Evolutionary conservation across 2,113 vertebrate genomes (phyloP).

Genomic region (Eretmodus cyanostictus): DNA sequence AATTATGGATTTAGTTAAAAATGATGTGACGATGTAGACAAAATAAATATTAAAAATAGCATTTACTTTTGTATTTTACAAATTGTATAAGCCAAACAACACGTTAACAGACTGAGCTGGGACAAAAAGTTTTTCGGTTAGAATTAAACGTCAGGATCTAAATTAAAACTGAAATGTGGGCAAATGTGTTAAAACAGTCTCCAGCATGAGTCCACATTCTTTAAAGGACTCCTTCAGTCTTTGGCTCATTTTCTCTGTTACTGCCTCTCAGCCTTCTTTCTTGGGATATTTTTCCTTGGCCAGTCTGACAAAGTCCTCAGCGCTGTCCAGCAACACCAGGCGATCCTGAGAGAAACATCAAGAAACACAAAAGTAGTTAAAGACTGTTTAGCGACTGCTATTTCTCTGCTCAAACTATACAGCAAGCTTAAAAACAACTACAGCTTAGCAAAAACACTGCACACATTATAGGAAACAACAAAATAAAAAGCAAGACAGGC

Average conservation of each 20-base stretch:
- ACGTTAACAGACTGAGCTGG: neutral
- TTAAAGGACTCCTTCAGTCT: neutral
- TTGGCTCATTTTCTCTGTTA: neutral
- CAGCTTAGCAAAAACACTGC: neutral
- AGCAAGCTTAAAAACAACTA: neutral
- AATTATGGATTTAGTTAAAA: neutral
- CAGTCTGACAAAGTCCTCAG: slow-evolving; percentile 83
- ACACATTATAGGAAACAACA: neutral
- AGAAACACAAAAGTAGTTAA: neutral
- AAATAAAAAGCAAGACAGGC: neutral
- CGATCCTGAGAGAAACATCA: slow-evolving; percentile 71
- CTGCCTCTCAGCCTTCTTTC: slow-evolving; percentile 19
- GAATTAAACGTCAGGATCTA: neutral
- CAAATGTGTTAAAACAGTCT: neutral
- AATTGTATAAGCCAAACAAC: neutral
- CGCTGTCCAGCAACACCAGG: slow-evolving; percentile 84
- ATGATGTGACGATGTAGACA: neutral
- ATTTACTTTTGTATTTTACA: neutral
- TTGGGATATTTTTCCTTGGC: slow-evolving; percentile 80
- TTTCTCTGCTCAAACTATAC: neutral
- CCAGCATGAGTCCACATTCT: neutral
- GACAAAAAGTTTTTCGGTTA: neutral
- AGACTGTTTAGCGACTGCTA: neutral
- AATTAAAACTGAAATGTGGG: neutral
- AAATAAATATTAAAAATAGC: neutral